phyloP scores from a whole-genome alignment of 2,113 vertebrate genomes.

The Bambusicola thoracicus region DNA sequence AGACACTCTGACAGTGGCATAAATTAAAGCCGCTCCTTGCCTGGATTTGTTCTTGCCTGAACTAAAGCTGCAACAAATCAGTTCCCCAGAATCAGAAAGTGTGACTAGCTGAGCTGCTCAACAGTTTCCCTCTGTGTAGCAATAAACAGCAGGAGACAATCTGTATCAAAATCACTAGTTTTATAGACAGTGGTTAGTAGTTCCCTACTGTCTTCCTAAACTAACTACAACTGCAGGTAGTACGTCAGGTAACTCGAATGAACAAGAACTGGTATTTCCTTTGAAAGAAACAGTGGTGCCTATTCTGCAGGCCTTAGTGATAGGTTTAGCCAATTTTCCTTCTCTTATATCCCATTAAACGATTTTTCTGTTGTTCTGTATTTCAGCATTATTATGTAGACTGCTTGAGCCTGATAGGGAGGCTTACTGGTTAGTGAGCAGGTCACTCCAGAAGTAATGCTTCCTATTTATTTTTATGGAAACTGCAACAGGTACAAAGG shows the following conservation, averaged over 20 bases:
- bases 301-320: neutral
- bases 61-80: conserved; percentile 42
- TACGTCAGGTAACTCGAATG: neutral
- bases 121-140: neutral
- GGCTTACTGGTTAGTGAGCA: neutral
- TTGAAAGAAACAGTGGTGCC: neutral
- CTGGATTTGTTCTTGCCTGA: conserved; percentile 8
- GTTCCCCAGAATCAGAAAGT: conserved; percentile 16
- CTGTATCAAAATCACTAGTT: neutral
- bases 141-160: neutral
- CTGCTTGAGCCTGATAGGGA: neutral
- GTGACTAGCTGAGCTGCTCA: conserved; percentile 35
- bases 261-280: neutral
- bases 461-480: neutral
- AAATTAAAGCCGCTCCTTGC: conserved; percentile 47
- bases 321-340: neutral
- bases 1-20: conserved; percentile 53
- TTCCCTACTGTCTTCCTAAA: neutral
- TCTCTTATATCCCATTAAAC: neutral
- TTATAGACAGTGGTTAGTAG: neutral
- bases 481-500: neutral
- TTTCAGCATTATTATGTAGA: neutral
- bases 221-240: neutral
- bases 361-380: neutral
- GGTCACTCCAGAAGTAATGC: neutral